Conservation (phyloP, 2,888 invertebrate genomes). For the Cremastinae sp. region DNA sequence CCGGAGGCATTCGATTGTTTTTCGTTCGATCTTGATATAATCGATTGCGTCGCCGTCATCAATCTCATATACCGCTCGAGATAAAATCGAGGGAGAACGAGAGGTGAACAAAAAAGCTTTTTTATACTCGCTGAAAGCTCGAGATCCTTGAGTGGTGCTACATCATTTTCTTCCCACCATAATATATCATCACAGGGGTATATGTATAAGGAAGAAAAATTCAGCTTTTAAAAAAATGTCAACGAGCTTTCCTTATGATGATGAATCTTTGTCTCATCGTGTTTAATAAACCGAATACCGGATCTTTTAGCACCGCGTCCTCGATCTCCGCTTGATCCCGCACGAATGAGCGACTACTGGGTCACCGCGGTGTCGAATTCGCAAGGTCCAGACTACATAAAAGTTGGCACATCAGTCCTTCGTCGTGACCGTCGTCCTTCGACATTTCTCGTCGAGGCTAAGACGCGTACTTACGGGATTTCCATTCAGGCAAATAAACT, state of each 20-base stretch:
- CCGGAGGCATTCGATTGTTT: slow-evolving; percentile 28
- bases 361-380: slow-evolving; percentile 50
- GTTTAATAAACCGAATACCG: slow-evolving; percentile 28
- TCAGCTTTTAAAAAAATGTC: no score
- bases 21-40: slow-evolving; percentile 16
- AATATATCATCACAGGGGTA: no score
- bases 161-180: no score
- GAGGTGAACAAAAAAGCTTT: slow-evolving; percentile 2
- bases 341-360: slow-evolving; percentile 29
- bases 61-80: slow-evolving; percentile 3
- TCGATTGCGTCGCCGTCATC: slow-evolving; percentile 12
- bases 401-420: no score
- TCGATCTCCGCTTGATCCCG: slow-evolving; percentile 47
- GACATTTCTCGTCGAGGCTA: background rate
- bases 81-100: background rate
- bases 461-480: no score
- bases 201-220: no score
- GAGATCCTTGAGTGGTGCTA: slow-evolving; percentile 20
- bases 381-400: slow-evolving; percentile 60
- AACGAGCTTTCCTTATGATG: no score
- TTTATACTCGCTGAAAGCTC: background rate
- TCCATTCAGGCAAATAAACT: no score
- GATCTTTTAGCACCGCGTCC: slow-evolving; percentile 38
- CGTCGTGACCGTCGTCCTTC: slow-evolving; percentile 45
- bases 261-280: slow-evolving; percentile 29